A percentile compares a stretch with the other conserved stretches of the same genome.
These are phyloP conservation scores for human (Homo sapiens) DNA, from an alignment of 2,113 vertebrate species.

Conservation along the genomic window GRCh38 chr9:136282501-136283000, in stretches of 20 bases:
- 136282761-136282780: fast-evolving
- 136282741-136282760: neutral
- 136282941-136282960: neutral
- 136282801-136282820: too few species aligned
- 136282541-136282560: slow-evolving; percentile 73
- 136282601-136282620: slow-evolving; percentile 54
- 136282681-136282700: neutral
- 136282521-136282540: slow-evolving; percentile 74
- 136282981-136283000: too few species aligned
- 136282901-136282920: fast-evolving
- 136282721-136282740: neutral
- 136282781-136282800: neutral
- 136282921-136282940: fast-evolving
- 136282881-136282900: fast-evolving
- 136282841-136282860: neutral
- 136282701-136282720: neutral
- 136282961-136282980: neutral
- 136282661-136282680: neutral
- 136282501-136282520: neutral
- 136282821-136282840: neutral
- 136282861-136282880: neutral
- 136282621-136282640: neutral
- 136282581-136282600: slow-evolving; percentile 73
- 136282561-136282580: slow-evolving; percentile 68
- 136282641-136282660: neutral